Evolutionary conservation across 2,113 vertebrate genomes (phyloP), one percentile per base, ranked within the genome.

Genomic region (Semicossyphus pulcher): DNA sequence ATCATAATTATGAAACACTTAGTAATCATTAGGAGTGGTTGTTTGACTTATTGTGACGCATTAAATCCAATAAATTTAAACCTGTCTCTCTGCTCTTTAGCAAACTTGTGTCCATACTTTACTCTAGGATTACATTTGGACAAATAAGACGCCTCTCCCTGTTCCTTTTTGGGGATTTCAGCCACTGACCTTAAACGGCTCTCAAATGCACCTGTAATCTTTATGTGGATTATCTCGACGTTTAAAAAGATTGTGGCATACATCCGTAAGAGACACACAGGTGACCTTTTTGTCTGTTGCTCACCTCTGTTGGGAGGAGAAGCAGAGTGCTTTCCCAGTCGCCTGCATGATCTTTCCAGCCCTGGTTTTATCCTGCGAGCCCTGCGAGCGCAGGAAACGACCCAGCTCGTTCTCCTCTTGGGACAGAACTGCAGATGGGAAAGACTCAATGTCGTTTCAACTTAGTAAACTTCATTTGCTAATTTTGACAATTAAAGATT

Each of bases 311-410:
- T 99, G 98, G 65, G 98, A 99, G 74, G 98, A 99, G 92, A 98
- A 97, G 89, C 98, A 99, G 69, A 99, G 96, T 0, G 97, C 96
- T 88, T 99, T 99, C 65, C 98, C 98, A 0, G 97, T 96, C 7
- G 98, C 98, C 91, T 99, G 96, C 98, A 99, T 99, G 94, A 99
- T 99, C 90, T 99, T 99, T 70, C 98, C 98, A 12, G 98, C 98
- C 84, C 96, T 92, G 26, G 95, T 97, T 94, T 97, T 97, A 88
- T 99, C 96, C 89, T 98, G 96, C 69, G 96, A 96, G 64, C 97
- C 97, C 90, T 99, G 96, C 3, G 95, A 94, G 80, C 97, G 96
- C 80, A 99, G 95, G 92, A 99, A 99, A 49, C 96, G 96, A 3
- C 98, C 98, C 92, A 99, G 78, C 89, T 99, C 97, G 31, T 96